A percentile compares a stretch with the other conserved stretches of the same genome.
phyloP scores from a whole-genome alignment of 2,888 invertebrate species.

The Macrophya annulata region DNA sequence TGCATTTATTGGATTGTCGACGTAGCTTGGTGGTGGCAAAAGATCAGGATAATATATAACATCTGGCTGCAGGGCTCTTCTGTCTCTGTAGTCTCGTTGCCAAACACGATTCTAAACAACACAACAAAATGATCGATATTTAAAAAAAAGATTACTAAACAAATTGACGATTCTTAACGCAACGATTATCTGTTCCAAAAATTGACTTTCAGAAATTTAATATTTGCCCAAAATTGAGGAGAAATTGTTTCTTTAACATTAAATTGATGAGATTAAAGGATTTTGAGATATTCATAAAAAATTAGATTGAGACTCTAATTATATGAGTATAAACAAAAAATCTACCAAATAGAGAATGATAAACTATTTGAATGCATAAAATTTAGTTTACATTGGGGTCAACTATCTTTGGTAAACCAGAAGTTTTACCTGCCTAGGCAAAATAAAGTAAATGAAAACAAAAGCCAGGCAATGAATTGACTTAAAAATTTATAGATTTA shows the following conservation, averaged over 20 bases:
- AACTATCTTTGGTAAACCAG: neutral
- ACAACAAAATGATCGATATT: slow-evolving; percentile 57
- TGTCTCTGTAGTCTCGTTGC: slow-evolving; percentile 96
- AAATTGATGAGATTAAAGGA: neutral
- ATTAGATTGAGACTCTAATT: neutral
- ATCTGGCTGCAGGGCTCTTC: slow-evolving; percentile 95
- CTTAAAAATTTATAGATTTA: neutral
- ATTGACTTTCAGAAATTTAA: neutral
- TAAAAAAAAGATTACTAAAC: neutral
- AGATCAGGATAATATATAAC: slow-evolving; percentile 96
- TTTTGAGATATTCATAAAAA: neutral
- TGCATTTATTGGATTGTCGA: slow-evolving; percentile 98
- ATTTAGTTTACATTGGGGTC: neutral
- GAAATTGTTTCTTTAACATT: neutral
- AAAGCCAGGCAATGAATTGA: neutral
- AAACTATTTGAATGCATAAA: neutral
- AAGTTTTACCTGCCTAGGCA: neutral
- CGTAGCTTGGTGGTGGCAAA: slow-evolving; percentile 95
- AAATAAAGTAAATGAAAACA: neutral
- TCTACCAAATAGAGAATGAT: neutral
- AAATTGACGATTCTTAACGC: too few species aligned
- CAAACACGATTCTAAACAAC: slow-evolving; percentile 90
- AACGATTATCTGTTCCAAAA: too few species aligned
- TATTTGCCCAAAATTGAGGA: neutral
- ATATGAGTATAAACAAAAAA: neutral